Evolutionary conservation across 2,888 invertebrate genomes (phyloP), one percentile per base, ranked within the genome.

Genomic region (Neria commutata): DNA sequence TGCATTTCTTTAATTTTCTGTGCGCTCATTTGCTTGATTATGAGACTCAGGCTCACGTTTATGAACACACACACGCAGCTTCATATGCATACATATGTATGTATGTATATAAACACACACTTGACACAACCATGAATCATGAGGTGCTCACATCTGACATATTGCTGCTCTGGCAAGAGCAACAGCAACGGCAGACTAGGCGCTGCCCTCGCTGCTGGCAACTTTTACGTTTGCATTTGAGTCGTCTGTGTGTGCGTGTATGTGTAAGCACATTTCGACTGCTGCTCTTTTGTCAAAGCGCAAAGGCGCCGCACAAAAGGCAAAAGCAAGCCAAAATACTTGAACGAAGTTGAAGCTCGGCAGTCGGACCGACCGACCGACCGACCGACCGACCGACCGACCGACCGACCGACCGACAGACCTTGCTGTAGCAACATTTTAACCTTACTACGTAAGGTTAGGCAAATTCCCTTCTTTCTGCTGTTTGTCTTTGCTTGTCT

Each of bases 41-140:
- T n/a, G n/a, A n/a, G n/a, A n/a, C n/a, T n/a, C n/a, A n/a, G n/a
- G n/a, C n/a, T n/a, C n/a, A n/a, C n/a, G n/a, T n/a, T n/a, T n/a
- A n/a, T n/a, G n/a, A n/a, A n/a, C n/a, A n/a, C n/a, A n/a, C n/a
- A n/a, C n/a, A n/a, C n/a, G n/a, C n/a, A n/a, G n/a, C n/a, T n/a
- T n/a, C n/a, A n/a, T n/a, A n/a, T n/a, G n/a, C n/a, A n/a, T n/a
- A n/a, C n/a, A n/a, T n/a, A n/a, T n/a, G n/a, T n/a, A n/a, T n/a
- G n/a, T n/a, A n/a, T n/a, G n/a, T n/a, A n/a, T n/a, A n/a, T n/a
- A n/a, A n/a, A n/a, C 5, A 21, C 19, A 42, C 42, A 42, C 42
- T 42, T 42, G 42, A 42, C 42, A 42, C 21, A 21, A 42, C 21
- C 42, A 42, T 42, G 42, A 42, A 42, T 42, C 19, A 21, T 42